Evolutionary conservation across 2,113 vertebrate species (phyloP), one percentile per base, ranked within the genome.

Genomic region (Osmerus eperlanus): DNA sequence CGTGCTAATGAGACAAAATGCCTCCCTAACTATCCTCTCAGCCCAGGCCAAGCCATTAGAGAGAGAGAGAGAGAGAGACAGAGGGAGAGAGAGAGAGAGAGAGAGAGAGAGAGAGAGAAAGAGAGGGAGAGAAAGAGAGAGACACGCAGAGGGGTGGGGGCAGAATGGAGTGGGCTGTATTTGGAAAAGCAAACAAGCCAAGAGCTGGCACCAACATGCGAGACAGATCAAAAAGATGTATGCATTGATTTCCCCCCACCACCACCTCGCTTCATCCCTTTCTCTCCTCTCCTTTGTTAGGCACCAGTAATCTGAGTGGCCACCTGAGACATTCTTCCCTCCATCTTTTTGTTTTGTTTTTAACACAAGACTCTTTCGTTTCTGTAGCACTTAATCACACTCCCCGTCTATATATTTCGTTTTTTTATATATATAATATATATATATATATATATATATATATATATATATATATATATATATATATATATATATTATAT

Each of bases 271-370:
- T 81, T 80, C 82, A 55, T 68, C 63, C 56, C 47, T 60, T 51
- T 19, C 15, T 77, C 71, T 75, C 76, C 73, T 65, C 75, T 67
- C 65, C 74, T 68, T 67, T 75, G 69, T 72, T 64, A 67, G 41
- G 72, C 70, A 75, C 74, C 69, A 69, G 61, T 73, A 76, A 82
- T 75, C 67, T 70, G 73, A 85, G 81, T 75, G 76, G 80, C 81
- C 83, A 82, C 79, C 85, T 83, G 83, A 88, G 84, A 79, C 60
- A 47, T 9, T 47, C 41, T 9, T 47, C 41, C 41, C 41, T 47
- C 41, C 9, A 11, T 47, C 41, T 11, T 47, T 47, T 47, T 4
- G 2, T 47, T 36, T 36, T 8, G 32, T 36, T 47, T 47, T 47
- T 47, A 47, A 47, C 7, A 47, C 41, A 47, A 47, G 41, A 47